These are phyloP conservation scores for Oryzias woworae DNA, from an alignment of 2,113 vertebrate genomes.

Conservation along the genomic window DNA sequence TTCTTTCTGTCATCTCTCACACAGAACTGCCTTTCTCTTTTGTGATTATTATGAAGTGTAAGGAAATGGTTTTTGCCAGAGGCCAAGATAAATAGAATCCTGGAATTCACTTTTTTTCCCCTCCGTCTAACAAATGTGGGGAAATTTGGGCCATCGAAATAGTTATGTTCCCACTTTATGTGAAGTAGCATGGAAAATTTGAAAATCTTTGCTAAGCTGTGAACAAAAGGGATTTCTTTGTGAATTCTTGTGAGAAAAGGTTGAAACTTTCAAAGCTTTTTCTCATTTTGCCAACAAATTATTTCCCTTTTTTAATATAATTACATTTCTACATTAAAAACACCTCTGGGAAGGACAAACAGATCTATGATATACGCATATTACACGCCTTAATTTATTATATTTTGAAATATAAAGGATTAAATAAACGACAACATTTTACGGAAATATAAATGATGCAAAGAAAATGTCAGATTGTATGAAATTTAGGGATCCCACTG, in stretches of 20 bases:
- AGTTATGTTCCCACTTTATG: not conserved
- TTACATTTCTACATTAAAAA: not conserved
- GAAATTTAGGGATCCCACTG: too few species aligned
- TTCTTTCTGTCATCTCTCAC: conserved; percentile 27
- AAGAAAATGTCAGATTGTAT: too few species aligned
- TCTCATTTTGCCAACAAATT: too few species aligned
- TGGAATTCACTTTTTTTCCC: conserved; percentile 11
- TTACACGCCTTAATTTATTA: not conserved
- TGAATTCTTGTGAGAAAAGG: too few species aligned
- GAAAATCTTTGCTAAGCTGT: not conserved
- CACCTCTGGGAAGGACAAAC: too few species aligned
- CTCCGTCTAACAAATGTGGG: not conserved
- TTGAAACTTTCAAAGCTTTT: too few species aligned
- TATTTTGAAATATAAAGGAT: not conserved
- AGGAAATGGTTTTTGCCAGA: conserved; percentile 34
- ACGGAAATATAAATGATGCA: too few species aligned
- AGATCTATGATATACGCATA: not conserved
- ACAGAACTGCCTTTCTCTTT: conserved; percentile 32
- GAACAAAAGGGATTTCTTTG: not conserved
- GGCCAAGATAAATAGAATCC: conserved; percentile 30
- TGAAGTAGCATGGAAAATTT: conserved; percentile 2
- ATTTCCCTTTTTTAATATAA: too few species aligned
- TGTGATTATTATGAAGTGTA: conserved; percentile 33
- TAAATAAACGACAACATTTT: not conserved
- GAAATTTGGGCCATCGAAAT: not conserved